Conservation (phyloP, 2,797 vertebrate species). For the Pangasius mekongensis region DNA sequence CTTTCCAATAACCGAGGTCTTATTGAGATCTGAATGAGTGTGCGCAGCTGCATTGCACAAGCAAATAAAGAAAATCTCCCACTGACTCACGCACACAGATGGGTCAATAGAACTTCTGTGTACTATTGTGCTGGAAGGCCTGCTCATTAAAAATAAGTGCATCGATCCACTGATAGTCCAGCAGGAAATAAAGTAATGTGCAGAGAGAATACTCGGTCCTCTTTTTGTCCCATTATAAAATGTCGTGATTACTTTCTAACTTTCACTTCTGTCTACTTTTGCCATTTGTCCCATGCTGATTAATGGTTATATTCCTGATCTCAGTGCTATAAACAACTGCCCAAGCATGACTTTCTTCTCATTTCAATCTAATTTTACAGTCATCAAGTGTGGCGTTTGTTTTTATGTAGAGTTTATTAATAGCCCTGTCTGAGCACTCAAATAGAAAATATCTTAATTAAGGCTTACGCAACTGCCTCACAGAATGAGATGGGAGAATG, state of each 20-base stretch:
- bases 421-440: neutral
- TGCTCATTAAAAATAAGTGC: conserved; percentile 28
- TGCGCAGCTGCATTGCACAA: conserved; percentile 19
- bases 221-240: neutral
- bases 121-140: neutral
- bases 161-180: conserved; percentile 10
- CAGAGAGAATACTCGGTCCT: neutral
- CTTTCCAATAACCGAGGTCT: conserved; percentile 42
- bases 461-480: neutral
- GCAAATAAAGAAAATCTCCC: conserved; percentile 40
- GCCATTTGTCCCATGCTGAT: neutral
- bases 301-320: neutral
- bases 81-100: neutral
- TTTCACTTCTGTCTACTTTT: conserved; percentile 12
- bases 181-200: conserved; percentile 13
- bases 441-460: neutral
- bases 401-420: neutral
- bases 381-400: neutral
- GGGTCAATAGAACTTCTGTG: neutral
- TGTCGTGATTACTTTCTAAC: conserved; percentile 8
- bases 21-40: conserved; percentile 39
- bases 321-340: neutral
- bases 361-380: conserved; percentile 10
- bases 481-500: neutral
- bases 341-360: neutral